Evolutionary conservation across 2,113 vertebrate species (phyloP), one percentile per base, ranked within the genome.

Genomic region (Nibea coibor): DNA sequence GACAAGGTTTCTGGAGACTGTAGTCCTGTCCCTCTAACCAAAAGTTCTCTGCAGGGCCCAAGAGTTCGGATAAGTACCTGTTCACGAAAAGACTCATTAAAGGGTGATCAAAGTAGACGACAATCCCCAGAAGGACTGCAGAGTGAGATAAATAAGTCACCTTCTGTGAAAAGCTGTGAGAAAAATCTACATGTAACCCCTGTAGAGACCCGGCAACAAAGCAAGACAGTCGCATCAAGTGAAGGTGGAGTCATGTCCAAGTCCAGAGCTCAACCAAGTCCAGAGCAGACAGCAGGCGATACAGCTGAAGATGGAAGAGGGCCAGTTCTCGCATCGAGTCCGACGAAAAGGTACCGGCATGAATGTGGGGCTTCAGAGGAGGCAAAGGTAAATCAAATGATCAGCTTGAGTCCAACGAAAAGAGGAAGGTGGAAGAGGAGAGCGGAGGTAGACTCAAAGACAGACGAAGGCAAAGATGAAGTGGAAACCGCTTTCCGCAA

Each of bases 351-450:
- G 43, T 0, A 12, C 7, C 2, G 16, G 1, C 31, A 14, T 0
- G 51, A 54, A 24, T 1, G 2, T 0, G 11, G 5, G 0, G 12
- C 16, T 63, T 54, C 48, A 4, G 35, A 66, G 43, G 43, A 59
- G 17, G 22, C 12, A 0, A n/a, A 1, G 16, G 10, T 28, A 0
- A 26, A 26, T 0, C 45, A 42, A 11, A n/a, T 2, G 22, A 15
- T n/a, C 8, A 10, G 4, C 8, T 63, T 0, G 1, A 74, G 80
- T 43, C 74, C 53, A 1, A 11, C 3, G 14, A 82, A 82, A 35
- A 72, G 62, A 45, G 22, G 53, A 20, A 54, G 26, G n/a, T 8
- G 35, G 31, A 35, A 3, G 53, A 39, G 1, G 3, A 57, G 12
- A 59, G n/a, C 0, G 14, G 42, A 24, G 35, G 35, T 2, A 4